These are phyloP conservation scores for Bilobella aurantiaca DNA, from an alignment of 1,140 invertebrate species.

Conservation along the genomic window DNA sequence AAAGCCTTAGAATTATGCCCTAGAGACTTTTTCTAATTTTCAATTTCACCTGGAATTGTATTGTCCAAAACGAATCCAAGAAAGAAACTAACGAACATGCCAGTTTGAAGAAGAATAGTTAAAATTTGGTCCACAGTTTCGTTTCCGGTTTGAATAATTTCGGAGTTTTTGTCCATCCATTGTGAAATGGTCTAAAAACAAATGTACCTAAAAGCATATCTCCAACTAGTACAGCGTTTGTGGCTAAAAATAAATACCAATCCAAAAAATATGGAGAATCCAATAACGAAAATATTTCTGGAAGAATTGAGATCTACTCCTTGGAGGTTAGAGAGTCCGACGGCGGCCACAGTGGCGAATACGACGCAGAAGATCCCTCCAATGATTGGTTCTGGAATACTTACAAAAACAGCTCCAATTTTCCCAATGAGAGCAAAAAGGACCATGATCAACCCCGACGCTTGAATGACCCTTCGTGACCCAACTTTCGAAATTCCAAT, in stretches of 20 bases:
- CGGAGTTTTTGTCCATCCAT: slow-evolving; percentile 58
- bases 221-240: background rate
- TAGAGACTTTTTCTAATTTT: background rate
- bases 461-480: slow-evolving; percentile 43
- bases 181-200: slow-evolving; percentile 47
- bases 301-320: slow-evolving; percentile 22
- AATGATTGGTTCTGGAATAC: slow-evolving; percentile 45
- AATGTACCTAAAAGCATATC: background rate
- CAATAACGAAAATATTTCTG: slow-evolving; percentile 25
- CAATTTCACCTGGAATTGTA: slow-evolving; percentile 44
- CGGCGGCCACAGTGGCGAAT: slow-evolving; percentile 41
- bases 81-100: slow-evolving; percentile 46
- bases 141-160: slow-evolving; percentile 57
- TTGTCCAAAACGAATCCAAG: slow-evolving; percentile 46
- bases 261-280: slow-evolving; percentile 25
- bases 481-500: slow-evolving; percentile 47
- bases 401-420: slow-evolving; percentile 43
- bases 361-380: slow-evolving; percentile 43
- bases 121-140: slow-evolving; percentile 53
- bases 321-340: slow-evolving; percentile 33
- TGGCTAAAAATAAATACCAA: slow-evolving; percentile 11
- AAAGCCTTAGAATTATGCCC: background rate
- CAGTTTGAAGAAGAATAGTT: slow-evolving; percentile 42
- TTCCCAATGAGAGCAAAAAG: slow-evolving; percentile 41
- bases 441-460: slow-evolving; percentile 40